Conservation (phyloP, 2,888 invertebrate genomes). For the Chesias legatella region DNA sequence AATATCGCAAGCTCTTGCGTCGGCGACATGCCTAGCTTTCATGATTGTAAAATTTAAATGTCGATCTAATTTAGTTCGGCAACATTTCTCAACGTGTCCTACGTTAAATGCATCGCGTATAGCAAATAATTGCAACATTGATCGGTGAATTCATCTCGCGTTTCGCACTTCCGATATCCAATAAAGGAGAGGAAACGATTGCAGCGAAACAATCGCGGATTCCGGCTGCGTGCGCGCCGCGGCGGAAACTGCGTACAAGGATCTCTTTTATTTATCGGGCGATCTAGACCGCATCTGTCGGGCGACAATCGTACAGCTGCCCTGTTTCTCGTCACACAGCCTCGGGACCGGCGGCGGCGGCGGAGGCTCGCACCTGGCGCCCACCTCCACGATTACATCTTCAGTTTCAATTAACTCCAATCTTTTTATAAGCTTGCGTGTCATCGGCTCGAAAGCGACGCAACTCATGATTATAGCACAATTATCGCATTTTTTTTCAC, state of each 20-base stretch:
- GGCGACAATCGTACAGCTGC: slow-evolving; percentile 69
- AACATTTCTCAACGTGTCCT: slow-evolving; percentile 14
- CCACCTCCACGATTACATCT: slow-evolving; percentile 28
- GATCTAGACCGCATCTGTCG: slow-evolving; percentile 77
- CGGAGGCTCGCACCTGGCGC: slow-evolving; percentile 67
- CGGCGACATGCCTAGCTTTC: slow-evolving; percentile 56
- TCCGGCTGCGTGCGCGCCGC: slow-evolving; percentile 62
- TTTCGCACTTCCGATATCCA: slow-evolving; percentile 62
- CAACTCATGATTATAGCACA: slow-evolving; percentile 56
- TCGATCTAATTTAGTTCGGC: slow-evolving; percentile 42
- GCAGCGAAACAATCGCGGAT: slow-evolving; percentile 69
- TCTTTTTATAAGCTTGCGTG: slow-evolving; percentile 46
- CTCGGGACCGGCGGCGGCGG: slow-evolving; percentile 37
- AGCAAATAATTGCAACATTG: slow-evolving; percentile 7
- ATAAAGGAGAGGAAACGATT: slow-evolving; percentile 71
- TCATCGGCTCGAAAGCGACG: slow-evolving; percentile 59
- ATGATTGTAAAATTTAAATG: slow-evolving; percentile 50
- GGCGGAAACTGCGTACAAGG: slow-evolving; percentile 70
- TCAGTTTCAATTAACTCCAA: slow-evolving; percentile 22
- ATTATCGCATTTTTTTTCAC: slow-evolving; percentile 53
- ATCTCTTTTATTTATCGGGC: slow-evolving; percentile 71
- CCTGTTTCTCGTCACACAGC: slow-evolving; percentile 58
- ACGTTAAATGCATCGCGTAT: slow-evolving; percentile 6
- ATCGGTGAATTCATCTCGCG: slow-evolving; percentile 45
- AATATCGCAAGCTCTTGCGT: slow-evolving; percentile 76